Evolutionary conservation across 2,888 invertebrate species (phyloP).

Genomic region (Pteria penguin): DNA sequence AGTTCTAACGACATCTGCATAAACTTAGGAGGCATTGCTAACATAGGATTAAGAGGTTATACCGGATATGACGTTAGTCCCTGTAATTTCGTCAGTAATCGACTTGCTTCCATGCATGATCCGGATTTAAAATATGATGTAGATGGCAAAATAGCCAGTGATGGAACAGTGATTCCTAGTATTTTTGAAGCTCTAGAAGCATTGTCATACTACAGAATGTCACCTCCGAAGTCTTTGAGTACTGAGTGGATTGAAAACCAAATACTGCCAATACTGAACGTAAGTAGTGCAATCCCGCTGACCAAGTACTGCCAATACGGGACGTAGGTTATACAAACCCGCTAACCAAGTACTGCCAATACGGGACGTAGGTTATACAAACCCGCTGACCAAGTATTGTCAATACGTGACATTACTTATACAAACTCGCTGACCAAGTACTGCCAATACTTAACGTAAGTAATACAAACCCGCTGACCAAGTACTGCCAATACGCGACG

Average conservation of each 20-base stretch:
- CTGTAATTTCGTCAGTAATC: constrained; percentile 74
- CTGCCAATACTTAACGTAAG: constrained; percentile 71
- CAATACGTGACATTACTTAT: no score
- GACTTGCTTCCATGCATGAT: constrained; percentile 58
- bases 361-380: no score
- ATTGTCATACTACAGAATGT: constrained; percentile 64
- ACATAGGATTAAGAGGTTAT: constrained; percentile 63
- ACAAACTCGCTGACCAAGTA: no score
- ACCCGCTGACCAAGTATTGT: no score
- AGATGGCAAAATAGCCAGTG: constrained; percentile 67
- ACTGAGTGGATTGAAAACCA: constrained; percentile 70
- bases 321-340: no score
- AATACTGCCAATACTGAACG: constrained; percentile 70
- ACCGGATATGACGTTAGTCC: constrained; percentile 72
- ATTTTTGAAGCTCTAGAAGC: constrained; percentile 63
- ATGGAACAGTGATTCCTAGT: constrained; percentile 58
- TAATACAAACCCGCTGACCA: no score
- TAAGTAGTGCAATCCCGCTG: no score
- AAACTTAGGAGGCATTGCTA: constrained; percentile 77
- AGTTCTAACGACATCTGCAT: constrained; percentile 69
- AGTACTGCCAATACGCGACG: no score
- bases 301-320: no score
- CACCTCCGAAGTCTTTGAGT: constrained; percentile 74
- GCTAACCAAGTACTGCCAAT: no score
- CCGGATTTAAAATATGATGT: constrained; percentile 59